Evolutionary conservation across 2,888 invertebrate species (phyloP), one percentile per base, ranked within the genome.

Genomic region (Micropterix aruncella): DNA sequence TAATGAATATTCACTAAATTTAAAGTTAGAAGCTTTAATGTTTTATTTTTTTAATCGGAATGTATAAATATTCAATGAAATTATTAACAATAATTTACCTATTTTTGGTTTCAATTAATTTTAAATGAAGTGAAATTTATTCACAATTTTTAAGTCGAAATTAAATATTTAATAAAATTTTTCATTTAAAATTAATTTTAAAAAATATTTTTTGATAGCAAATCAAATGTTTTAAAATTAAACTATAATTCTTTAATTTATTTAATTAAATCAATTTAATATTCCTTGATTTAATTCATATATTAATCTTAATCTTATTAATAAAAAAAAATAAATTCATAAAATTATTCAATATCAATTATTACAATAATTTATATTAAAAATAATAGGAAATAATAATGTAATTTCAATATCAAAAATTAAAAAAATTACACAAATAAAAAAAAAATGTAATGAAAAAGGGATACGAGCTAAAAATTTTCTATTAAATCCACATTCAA

Each of bases 331-430:
- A n/a, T n/a, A n/a, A n/a, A n/a, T n/a, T n/a, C n/a, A n/a, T n/a
- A n/a, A n/a, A n/a, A n/a, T n/a, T n/a, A n/a, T 65, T 56, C 53
- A 77, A 73, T 60, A 77, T 62, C 0, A 79, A 79, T 1, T 80
- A 57, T 57, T 80, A 63, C n/a, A n/a, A n/a, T n/a, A n/a, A n/a
- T n/a, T n/a, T n/a, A n/a, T n/a, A n/a, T n/a, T n/a, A n/a, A n/a
- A n/a, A n/a, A n/a, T n/a, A n/a, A n/a, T n/a, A n/a, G n/a, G n/a
- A n/a, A n/a, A n/a, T n/a, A n/a, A n/a, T 58, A 81, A 52, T 1
- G 75, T 72, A 64, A 82, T 78, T 76, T 81, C 80, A 48, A 81
- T 71, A 69, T 82, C 80, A 70, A 82, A 83, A 66, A 83, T 78
- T 70, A 81, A 62, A 58, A 82, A 82, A 66, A 83, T 75, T 59